Percentiles rank a stretch among this genome's conserved stretches.
These are phyloP conservation scores for Sebastes nivosus DNA, from an alignment of 2,797 vertebrate genomes.

Conservation along the genomic window DNA sequence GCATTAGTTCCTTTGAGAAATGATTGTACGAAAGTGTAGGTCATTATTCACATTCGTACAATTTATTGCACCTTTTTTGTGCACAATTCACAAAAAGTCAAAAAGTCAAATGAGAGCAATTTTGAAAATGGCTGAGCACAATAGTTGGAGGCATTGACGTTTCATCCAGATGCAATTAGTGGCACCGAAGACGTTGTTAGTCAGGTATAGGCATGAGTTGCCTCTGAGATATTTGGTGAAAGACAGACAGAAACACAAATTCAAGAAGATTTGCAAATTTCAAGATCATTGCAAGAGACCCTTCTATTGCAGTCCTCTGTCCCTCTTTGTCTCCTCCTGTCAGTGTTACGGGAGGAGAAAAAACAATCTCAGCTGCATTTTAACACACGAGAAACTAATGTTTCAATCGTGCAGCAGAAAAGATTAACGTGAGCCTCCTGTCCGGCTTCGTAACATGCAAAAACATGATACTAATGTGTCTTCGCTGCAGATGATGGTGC, in stretches of 20 bases:
- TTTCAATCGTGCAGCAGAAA: slow-evolving; percentile 49
- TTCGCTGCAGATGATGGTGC: slow-evolving; percentile 41
- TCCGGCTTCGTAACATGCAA: slow-evolving; percentile 27
- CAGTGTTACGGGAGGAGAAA: neutral
- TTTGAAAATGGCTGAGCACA: neutral
- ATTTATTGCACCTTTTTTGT: neutral
- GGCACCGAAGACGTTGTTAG: neutral
- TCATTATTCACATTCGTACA: neutral
- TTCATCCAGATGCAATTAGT: neutral
- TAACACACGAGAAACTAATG: slow-evolving; percentile 25
- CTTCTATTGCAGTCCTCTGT: neutral
- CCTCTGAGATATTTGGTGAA: neutral
- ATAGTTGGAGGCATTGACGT: neutral
- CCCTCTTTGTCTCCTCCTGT: slow-evolving; percentile 1
- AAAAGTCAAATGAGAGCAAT: neutral
- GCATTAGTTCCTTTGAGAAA: neutral
- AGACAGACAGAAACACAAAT: neutral
- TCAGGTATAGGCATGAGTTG: neutral
- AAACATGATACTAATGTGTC: slow-evolving; percentile 50
- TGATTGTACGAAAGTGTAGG: neutral
- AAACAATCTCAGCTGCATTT: slow-evolving; percentile 35
- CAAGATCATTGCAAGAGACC: neutral
- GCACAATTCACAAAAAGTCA: neutral
- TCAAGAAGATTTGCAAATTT: neutral
- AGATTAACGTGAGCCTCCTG: slow-evolving; percentile 24